These are phyloP conservation scores for Gopherus evgoodei DNA, from an alignment of 2,113 vertebrate species.

Conservation along the genomic window DNA sequence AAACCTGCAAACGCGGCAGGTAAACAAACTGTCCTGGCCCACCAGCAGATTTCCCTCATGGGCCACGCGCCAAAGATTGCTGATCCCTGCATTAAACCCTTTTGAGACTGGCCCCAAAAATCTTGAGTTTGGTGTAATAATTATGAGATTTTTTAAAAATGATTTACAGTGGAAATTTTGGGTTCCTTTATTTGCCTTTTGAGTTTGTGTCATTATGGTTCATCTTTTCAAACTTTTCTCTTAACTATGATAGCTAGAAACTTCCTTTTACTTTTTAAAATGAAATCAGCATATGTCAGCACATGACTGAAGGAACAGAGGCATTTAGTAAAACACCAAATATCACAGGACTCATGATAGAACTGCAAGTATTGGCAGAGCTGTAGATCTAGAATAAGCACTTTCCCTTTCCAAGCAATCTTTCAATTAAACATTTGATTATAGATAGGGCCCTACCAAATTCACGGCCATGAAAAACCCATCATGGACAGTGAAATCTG, in stretches of 20 bases:
- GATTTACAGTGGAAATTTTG: neutral
- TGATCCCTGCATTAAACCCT: neutral
- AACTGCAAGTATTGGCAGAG: slow-evolving; percentile 12
- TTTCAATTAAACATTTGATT: slow-evolving; percentile 39
- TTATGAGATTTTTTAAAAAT: neutral
- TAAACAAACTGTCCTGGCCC: no score
- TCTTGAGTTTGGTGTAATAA: neutral
- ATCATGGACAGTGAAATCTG: no score
- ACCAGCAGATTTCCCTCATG: no score
- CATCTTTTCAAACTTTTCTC: neutral
- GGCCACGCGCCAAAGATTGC: no score
- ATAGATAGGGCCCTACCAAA: slow-evolving; percentile 6
- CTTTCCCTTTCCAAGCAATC: slow-evolving; percentile 23
- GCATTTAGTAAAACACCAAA: neutral
- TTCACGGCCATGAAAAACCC: no score
- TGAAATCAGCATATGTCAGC: neutral
- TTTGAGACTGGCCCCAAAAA: neutral
- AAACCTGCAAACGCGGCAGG: no score
- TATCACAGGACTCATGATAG: neutral
- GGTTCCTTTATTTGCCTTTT: neutral
- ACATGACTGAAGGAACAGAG: neutral
- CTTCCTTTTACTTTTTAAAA: neutral
- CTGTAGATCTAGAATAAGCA: slow-evolving; percentile 26
- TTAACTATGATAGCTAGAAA: neutral
- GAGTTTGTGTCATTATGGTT: neutral